Base-by-base conservation (phyloP, 2,797 vertebrate species). In the Allobates femoralis region DNA sequence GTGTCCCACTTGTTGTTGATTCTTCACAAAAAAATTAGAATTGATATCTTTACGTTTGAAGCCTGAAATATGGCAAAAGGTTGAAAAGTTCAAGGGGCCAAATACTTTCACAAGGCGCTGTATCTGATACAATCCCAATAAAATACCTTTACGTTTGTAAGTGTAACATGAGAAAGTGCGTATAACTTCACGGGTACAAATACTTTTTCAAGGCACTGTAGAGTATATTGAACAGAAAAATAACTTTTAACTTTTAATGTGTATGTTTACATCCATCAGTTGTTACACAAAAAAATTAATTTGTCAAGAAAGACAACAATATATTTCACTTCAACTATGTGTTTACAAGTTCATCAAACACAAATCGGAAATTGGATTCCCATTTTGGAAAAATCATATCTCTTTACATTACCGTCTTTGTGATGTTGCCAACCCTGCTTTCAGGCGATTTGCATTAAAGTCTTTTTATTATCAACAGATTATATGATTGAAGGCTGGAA, bases 381-480 rank as follows among this genome's bases (percentile, higher is more conserved):
- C 82, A 74, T 79, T 84, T 84, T 84, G 77, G 73, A 82, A 23
- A 80, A 66, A 71, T 75, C 64, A 81, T 84, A 67, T 74, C 32
- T 55, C 46, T 76, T 58, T 84, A 19, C 37, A 87, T 75, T 56
- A 80, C 76, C 30, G 26, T 62, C 55, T 75, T n/a, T 64, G 26
- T 64, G 64, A 86, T 80, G 66, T 84, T 80, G 67, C 58, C 46
- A 76, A 66, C 60, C 56, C 60, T 64, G 46, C 26, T 55, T 84
- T 85, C 32, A 58, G 75, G 82, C 76, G 77, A 80, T 81, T 81
- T 87, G 76, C 82, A 88, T 88, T 76, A 85, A 79, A 41, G 46
- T 81, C 67, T 87, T 67, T 87, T 87, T 84, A 84, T 87, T 87
- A 87, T 64, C 69, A 81, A 58, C 12, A 81, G 76, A 76, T 85